Evolutionary conservation across 1,140 invertebrate genomes (phyloP).

Genomic region (Vanessa atalanta): DNA sequence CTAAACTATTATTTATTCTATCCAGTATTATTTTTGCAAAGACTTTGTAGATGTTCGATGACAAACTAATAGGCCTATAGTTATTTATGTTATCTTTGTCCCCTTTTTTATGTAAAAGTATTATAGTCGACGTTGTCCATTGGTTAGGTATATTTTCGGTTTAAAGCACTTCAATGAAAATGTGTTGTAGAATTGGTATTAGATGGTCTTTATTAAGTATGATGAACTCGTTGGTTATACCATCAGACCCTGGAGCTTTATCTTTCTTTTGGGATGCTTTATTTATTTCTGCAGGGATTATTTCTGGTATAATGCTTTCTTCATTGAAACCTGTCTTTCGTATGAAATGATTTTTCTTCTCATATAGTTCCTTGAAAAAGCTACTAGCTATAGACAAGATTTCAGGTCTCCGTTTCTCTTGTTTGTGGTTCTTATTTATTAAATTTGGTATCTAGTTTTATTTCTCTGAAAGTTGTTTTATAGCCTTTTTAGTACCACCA

Average conservation of each 20-base stretch:
- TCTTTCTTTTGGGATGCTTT: background rate
- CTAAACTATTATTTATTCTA: conserved; percentile 2
- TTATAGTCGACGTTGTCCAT: conserved; percentile 9
- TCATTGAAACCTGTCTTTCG: background rate
- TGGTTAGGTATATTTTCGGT: conserved; percentile 7
- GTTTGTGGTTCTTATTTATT: conserved; percentile 7
- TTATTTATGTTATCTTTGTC: too few relatives aligned
- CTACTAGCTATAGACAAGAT: background rate
- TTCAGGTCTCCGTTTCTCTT: background rate
- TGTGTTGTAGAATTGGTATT: conserved; percentile 9
- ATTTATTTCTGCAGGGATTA: conserved; percentile 4
- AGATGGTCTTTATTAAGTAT: conserved; percentile 9
- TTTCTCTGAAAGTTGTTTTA: background rate
- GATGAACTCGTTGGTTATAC: conserved; percentile 6
- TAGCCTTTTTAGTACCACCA: background rate
- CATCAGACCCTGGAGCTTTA: conserved; percentile 2
- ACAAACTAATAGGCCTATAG: too few relatives aligned
- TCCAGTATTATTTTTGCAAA: conserved; percentile 2
- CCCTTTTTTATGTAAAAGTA: conserved; percentile 6
- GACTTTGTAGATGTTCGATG: too few relatives aligned
- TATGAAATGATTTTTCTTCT: background rate
- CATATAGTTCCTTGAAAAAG: conserved; percentile 11
- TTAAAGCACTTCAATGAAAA: conserved; percentile 1
- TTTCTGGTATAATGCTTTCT: conserved; percentile 4
- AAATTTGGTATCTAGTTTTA: conserved; percentile 7